Conservation (phyloP, 1,140 invertebrate genomes). For the Gryllus bimaculatus region DNA sequence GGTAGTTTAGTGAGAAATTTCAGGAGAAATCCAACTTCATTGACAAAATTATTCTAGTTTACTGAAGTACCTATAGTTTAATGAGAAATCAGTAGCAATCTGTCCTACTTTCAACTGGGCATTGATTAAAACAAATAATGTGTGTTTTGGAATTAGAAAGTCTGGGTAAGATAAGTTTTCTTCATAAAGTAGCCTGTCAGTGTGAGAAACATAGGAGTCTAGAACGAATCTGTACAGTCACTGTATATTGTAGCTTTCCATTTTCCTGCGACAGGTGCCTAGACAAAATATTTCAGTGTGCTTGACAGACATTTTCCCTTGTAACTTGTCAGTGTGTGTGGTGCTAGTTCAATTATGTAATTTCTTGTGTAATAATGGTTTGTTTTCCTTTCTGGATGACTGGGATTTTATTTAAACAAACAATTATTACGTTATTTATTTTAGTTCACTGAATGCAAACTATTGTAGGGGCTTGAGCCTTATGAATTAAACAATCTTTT, state of each 20-base stretch:
- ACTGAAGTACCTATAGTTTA: neutral
- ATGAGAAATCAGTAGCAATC: neutral
- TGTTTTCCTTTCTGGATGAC: neutral
- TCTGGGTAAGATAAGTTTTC: neutral
- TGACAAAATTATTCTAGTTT: too few species aligned
- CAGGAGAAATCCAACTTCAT: too few species aligned
- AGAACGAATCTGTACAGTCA: neutral
- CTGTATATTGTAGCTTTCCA: neutral
- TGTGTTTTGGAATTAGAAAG: neutral
- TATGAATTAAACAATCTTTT: neutral
- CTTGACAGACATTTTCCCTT: neutral
- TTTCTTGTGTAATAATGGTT: neutral
- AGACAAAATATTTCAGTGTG: conserved; percentile 1
- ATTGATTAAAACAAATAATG: neutral
- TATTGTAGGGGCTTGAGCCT: neutral
- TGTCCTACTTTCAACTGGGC: neutral
- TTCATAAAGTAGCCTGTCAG: neutral
- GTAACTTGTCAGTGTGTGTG: neutral
- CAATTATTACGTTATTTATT: neutral
- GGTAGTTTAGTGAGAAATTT: too few species aligned
- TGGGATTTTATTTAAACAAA: neutral
- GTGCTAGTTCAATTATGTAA: neutral
- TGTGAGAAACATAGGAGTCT: neutral
- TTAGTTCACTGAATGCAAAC: neutral
- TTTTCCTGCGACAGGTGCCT: neutral